Conservation (phyloP, 1,140 invertebrate species). For the Vanessa tameamea region DNA sequence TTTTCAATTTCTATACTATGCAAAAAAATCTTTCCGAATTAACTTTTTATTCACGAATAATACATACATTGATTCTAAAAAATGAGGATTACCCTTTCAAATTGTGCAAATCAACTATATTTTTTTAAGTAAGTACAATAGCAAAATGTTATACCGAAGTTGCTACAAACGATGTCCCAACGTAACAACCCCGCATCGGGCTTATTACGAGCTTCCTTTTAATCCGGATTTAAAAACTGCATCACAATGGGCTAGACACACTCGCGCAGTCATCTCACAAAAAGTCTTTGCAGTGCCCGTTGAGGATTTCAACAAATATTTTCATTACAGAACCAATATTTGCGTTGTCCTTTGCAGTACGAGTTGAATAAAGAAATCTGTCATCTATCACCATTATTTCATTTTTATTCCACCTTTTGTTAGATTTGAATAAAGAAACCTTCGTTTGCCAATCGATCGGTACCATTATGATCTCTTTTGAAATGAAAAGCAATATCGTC, state of each 20-base stretch:
- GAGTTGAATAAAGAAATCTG: constrained; percentile 60
- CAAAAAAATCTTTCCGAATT: too few relatives aligned
- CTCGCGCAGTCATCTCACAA: constrained; percentile 59
- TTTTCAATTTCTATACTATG: too few relatives aligned
- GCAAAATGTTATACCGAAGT: constrained; percentile 39
- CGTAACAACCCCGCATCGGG: constrained; percentile 48
- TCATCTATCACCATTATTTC: constrained; percentile 54
- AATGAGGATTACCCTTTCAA: constrained; percentile 30
- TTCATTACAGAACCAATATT: constrained; percentile 77
- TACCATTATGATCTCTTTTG: constrained; percentile 46
- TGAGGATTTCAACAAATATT: constrained; percentile 72
- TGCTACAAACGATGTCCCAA: constrained; percentile 40
- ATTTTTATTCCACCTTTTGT: constrained; percentile 53
- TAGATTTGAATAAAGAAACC: constrained; percentile 62
- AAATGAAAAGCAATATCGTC: constrained; percentile 44
- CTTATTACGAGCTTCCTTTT: constrained; percentile 74
- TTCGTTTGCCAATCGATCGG: constrained; percentile 33
- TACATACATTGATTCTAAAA: background rate
- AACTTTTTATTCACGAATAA: background rate
- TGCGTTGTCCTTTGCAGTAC: constrained; percentile 52
- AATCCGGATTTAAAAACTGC: constrained; percentile 76
- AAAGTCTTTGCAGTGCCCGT: constrained; percentile 57
- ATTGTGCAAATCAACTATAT: constrained; percentile 36
- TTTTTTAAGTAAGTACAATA: constrained; percentile 36
- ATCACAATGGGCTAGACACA: constrained; percentile 69